These are phyloP conservation scores for Sanderia malayensis DNA, from an alignment of 30 jellyfish, hydroid and myxozoan species.

Conservation along the genomic window DNA sequence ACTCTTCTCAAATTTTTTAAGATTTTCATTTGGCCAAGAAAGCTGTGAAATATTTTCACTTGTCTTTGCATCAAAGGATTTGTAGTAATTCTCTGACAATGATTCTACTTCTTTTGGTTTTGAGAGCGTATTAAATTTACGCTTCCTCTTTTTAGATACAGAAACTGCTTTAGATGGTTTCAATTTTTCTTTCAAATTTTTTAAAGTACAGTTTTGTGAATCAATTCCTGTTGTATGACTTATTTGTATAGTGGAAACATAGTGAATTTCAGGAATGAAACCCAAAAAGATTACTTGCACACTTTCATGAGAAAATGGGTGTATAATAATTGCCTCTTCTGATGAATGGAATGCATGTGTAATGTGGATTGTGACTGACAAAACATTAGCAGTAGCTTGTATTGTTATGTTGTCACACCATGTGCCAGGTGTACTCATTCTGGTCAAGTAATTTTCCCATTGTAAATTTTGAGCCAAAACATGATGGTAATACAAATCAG, in stretches of 20 bases:
- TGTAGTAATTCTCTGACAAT: not conserved
- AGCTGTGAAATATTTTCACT: constrained; percentile 9
- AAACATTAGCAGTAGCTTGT: constrained; percentile 18
- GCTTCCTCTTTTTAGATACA: not conserved
- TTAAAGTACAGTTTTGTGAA: not conserved
- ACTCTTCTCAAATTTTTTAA: constrained; percentile 9
- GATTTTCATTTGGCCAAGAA: constrained; percentile 3
- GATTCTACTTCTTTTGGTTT: not conserved
- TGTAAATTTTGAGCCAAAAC: no score
- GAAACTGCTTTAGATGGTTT: not conserved
- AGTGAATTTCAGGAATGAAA: constrained; percentile 32
- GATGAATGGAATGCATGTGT: constrained; percentile 8
- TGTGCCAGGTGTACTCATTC: constrained; percentile 22
- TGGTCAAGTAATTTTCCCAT: no score
- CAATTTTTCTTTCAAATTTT: not conserved
- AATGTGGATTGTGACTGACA: constrained; percentile 4
- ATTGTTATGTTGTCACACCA: constrained; percentile 15
- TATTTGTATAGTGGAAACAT: constrained; percentile 13
- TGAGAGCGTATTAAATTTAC: not conserved
- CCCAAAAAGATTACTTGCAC: constrained; percentile 25
- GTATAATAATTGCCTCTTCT: not conserved
- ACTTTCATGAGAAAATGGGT: constrained; percentile 5
- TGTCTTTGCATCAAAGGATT: not conserved
- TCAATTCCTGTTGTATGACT: constrained; percentile 2
- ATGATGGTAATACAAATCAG: not conserved